phyloP scores from a whole-genome alignment of 2,888 invertebrate species.

The Hypena proboscidalis region DNA sequence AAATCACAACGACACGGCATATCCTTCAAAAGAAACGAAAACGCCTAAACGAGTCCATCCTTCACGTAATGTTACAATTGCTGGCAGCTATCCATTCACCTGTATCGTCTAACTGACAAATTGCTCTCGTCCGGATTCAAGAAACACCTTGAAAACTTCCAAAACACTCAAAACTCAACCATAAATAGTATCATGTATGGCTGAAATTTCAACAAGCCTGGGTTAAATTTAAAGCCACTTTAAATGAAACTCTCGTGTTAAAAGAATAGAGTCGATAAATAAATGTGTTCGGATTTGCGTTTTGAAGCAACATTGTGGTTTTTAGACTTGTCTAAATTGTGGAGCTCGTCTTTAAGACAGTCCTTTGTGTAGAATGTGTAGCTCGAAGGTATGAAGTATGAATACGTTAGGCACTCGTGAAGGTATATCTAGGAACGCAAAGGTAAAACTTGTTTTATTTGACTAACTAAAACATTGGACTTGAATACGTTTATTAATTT shows the following conservation, averaged over 20 bases:
- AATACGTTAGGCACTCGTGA: too few relatives aligned
- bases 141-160: slow-evolving; percentile 25
- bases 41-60: slow-evolving; percentile 29
- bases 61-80: slow-evolving; percentile 35
- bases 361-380: not conserved
- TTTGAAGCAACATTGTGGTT: not conserved
- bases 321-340: not conserved
- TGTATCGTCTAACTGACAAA: slow-evolving; percentile 43
- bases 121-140: slow-evolving; percentile 43
- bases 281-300: not conserved
- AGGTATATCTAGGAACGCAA: too few relatives aligned
- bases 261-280: not conserved
- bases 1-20: not conserved
- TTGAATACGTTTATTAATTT: too few relatives aligned
- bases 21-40: slow-evolving; percentile 13
- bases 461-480: too few relatives aligned
- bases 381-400: too few relatives aligned
- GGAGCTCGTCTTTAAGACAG: not conserved
- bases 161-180: not conserved
- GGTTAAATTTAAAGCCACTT: not conserved
- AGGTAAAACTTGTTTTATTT: too few relatives aligned
- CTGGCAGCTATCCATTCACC: slow-evolving; percentile 39
- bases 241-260: not conserved
- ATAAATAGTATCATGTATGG: not conserved
- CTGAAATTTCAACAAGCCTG: not conserved